phyloP scores from a whole-genome alignment of 2,113 vertebrate genomes.

The Hymenochirus boettgeri region DNA sequence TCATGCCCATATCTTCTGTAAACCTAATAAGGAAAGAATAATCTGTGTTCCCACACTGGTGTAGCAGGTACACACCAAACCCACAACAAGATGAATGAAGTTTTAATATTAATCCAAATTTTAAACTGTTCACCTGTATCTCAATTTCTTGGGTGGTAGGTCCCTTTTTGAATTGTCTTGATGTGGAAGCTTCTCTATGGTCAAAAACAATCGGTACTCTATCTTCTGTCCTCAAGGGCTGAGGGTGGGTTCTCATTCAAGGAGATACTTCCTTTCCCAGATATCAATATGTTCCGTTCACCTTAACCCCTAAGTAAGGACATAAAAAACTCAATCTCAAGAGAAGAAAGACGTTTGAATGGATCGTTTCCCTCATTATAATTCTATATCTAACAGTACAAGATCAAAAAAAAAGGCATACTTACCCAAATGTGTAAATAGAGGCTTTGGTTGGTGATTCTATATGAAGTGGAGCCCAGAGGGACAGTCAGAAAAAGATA shows the following conservation, averaged over 20 bases:
- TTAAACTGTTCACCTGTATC: slow-evolving; percentile 70
- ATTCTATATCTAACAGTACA: no score
- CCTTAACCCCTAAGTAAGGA: slow-evolving; percentile 64
- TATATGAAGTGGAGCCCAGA: slow-evolving; percentile 65
- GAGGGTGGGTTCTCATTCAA: slow-evolving; percentile 75
- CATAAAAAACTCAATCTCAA: not conserved
- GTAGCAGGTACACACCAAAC: no score
- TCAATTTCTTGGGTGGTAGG: slow-evolving; percentile 66
- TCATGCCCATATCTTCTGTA: slow-evolving; percentile 81
- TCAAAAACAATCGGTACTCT: slow-evolving; percentile 73
- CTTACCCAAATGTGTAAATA: slow-evolving; percentile 93
- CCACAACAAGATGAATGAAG: no score
- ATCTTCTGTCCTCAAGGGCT: slow-evolving; percentile 73
- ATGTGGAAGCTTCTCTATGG: slow-evolving; percentile 70
- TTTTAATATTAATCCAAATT: no score
- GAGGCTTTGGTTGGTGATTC: slow-evolving; percentile 73
- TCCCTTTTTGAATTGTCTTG: slow-evolving; percentile 75
- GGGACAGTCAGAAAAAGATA: slow-evolving; percentile 77
- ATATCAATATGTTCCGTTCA: slow-evolving; percentile 71
- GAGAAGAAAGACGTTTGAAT: no score
- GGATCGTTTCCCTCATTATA: no score
- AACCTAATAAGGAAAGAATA: no score
- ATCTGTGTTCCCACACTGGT: no score
- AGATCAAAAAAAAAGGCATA: not conserved
- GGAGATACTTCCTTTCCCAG: slow-evolving; percentile 67